phyloP scores from a whole-genome alignment of 2,888 invertebrate species.

The Deilephila porcellus region DNA sequence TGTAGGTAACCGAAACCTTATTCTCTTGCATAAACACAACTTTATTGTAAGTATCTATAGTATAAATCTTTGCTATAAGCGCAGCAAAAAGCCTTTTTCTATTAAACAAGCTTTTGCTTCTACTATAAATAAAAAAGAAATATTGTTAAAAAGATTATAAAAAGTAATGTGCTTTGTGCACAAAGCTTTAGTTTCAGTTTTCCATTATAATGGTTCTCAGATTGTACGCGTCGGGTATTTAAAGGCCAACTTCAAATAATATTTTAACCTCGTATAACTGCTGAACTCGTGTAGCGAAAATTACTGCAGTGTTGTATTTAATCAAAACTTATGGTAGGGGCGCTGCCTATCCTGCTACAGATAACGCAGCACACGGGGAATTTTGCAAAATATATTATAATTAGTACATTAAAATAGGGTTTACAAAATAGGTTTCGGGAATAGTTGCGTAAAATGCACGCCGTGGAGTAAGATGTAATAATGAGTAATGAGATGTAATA shows the following conservation, averaged over 20 bases:
- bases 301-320: background rate
- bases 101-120: no score
- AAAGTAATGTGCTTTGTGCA: no score
- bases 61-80: no score
- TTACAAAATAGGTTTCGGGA: background rate
- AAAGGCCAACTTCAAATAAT: background rate
- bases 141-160: no score
- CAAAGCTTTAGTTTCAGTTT: background rate
- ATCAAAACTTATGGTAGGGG: conserved; percentile 12
- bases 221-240: background rate
- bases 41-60: no score
- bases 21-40: no score
- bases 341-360: background rate
- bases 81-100: no score
- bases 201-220: background rate
- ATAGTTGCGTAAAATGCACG: background rate
- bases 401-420: background rate
- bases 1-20: no score
- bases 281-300: background rate
- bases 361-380: background rate
- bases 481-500: no score
- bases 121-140: no score
- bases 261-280: background rate
- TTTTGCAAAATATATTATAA: background rate
- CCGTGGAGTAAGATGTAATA: no score